Evolutionary conservation across 2,888 invertebrate species (phyloP).

Genomic region (Rhagium mordax): DNA sequence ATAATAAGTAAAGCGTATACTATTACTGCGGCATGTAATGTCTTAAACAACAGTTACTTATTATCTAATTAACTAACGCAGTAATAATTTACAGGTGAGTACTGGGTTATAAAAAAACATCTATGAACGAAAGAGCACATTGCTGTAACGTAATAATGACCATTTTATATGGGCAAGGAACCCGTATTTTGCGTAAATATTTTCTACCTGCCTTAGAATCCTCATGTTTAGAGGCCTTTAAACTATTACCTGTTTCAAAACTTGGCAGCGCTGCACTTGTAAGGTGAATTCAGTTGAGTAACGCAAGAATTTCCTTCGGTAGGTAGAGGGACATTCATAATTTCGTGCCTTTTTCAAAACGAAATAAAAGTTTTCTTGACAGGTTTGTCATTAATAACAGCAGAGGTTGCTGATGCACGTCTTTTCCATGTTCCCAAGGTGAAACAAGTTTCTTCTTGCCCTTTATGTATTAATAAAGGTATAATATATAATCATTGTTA

Average conservation of each 20-base stretch:
- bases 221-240: not conserved
- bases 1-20: not conserved
- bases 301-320: not conserved
- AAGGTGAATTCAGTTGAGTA: not conserved
- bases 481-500: too few species aligned
- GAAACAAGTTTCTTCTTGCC: too few species aligned
- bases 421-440: too few species aligned
- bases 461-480: too few species aligned
- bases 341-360: not conserved
- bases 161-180: not conserved
- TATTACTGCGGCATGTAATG: not conserved
- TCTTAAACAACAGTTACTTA: not conserved
- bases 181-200: slow-evolving; percentile 14
- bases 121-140: not conserved
- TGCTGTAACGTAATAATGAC: not conserved
- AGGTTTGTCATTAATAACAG: not conserved
- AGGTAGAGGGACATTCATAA: not conserved
- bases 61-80: not conserved
- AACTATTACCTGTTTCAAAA: slow-evolving; percentile 4
- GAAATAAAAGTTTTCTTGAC: not conserved
- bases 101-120: not conserved
- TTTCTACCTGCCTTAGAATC: slow-evolving; percentile 17
- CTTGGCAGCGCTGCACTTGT: not conserved
- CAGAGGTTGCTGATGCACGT: too few species aligned
- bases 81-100: not conserved